Conservation (phyloP, 2,113 vertebrate species). For the Spermophilus dauricus region DNA sequence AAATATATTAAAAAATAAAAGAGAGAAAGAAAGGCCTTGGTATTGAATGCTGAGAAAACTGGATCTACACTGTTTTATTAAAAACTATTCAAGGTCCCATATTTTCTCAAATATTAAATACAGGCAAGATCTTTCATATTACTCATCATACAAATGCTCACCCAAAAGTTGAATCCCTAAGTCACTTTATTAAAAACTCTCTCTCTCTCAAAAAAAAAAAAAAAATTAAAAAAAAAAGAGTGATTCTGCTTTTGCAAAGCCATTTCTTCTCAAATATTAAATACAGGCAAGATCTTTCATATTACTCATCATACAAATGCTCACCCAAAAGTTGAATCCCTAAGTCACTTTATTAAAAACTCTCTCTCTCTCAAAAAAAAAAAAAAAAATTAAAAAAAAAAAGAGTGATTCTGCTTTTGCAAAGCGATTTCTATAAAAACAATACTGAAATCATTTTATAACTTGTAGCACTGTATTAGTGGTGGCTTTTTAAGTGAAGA, state of each 20-base stretch:
- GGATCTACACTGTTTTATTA: not conserved
- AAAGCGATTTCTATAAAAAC: conserved; percentile 28
- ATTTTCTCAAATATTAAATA: conserved; percentile 44
- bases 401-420: conserved; percentile 1
- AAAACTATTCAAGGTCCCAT: not conserved
- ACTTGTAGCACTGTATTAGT: not conserved
- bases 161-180: not conserved
- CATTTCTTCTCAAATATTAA: too few relatives aligned
- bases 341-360: not conserved
- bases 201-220: too few relatives aligned
- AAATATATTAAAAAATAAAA: too few relatives aligned
- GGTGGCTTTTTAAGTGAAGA: not conserved
- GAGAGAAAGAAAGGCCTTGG: not conserved
- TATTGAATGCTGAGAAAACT: not conserved
- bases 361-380: too few relatives aligned
- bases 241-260: conserved; percentile 33
- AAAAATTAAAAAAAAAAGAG: not conserved
- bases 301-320: not conserved
- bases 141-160: not conserved
- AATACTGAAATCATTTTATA: not conserved
- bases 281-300: not conserved
- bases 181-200: not conserved
- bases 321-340: conserved; percentile 1
- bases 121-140: not conserved
- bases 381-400: too few relatives aligned